Evolutionary conservation across 2,797 vertebrate species (phyloP), one percentile per base, ranked within the genome.

Genomic region (Bucorvus abyssinicus): DNA sequence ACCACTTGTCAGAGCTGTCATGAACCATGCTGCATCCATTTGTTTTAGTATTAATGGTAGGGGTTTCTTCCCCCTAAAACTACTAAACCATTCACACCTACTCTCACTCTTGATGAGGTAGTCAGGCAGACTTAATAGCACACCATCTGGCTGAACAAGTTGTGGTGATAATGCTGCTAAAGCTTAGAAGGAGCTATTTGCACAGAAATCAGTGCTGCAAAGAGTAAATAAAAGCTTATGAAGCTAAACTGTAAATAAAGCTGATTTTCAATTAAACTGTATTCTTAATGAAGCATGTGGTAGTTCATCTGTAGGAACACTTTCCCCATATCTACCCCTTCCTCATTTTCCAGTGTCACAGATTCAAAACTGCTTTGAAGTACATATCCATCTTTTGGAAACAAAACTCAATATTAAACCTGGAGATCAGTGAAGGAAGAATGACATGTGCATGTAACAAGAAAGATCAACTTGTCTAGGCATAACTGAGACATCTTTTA

Each of bases 61-160:
- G 24, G 20, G 5, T 11, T 32, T 30, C 3, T 1, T 6, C 10
- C 24, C 7, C 5, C 6, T 21, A 20, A 82, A 74, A 45, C 34
- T 45, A 85, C 38, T 75, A 80, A 94, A 71, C 10, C 42, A 64
- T 65, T 81, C 32, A 45, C 78, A 68, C 15, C 53, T n/a, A 3
- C 68, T 53, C 57, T 74, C 49, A n/a, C 78, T 64, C 42, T 6
- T 75, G 87, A 89, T 75, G 57, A 96, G 34, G 65, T 36, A 92
- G 69, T 63, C 78, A 92, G 91, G 91, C 83, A 57, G 84, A 95
- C 93, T 96, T 91, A 88, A 73, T 5, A 71, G 76, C 47, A 61
- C 49, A 81, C 87, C 94, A 96, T 94, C 94, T 96, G 95, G 20
- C 73, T 84, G 49, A 93, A 74, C 34, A 87, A 89, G 64, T 77